Evolutionary conservation across 30 jellyfish, hydroid and myxozoan genomes (phyloP), one percentile per base, ranked within the genome.

Genomic region (Pelagia noctiluca): DNA sequence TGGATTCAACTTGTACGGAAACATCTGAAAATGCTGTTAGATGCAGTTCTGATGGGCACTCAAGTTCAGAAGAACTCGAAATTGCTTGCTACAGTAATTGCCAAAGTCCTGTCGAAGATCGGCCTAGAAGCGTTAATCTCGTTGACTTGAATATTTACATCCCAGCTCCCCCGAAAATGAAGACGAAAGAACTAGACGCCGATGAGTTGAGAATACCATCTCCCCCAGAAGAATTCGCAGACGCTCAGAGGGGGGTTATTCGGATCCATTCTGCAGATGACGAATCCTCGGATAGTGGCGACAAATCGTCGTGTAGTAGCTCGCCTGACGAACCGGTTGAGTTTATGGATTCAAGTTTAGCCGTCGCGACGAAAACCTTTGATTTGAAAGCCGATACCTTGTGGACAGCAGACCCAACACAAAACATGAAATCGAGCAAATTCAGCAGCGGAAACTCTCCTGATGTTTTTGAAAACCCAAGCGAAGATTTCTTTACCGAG

Each of bases 251-350:
- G 18, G 28, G 67, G 2, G 26, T 11, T 28, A 24, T 57, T 57
- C 37, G 65, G 21, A 29, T 16, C 22, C 42, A 50, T 2, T 28
- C 50, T 54, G 18, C 8, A 22, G 76, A 62, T 48, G 65, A 21
- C 16, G 88, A 33, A 19, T 70, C 36, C 50, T 79, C 82, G 26
- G 77, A 65, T 1, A 80, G 79, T 25, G 31, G 67, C 47, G 37
- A 48, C 0, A 21, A n/a, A 19, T 80, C 84, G n/a, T 64, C 90
- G 18, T 25, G 76, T 18, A 79, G 89, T 74, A 65, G 84, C 2
- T 65, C 90, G 48, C 71, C 90, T 13, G 90, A 77, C 26, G 90
- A 80, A 16, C 76, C 71, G 3, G 84, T 80, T 49, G 90, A 80
- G 53, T 80, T 80, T 26, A 80, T 80, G 90, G 49, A 68, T 34